phyloP scores from a whole-genome alignment of 2,888 invertebrate genomes.

The Heteromyza rotundicornis region DNA sequence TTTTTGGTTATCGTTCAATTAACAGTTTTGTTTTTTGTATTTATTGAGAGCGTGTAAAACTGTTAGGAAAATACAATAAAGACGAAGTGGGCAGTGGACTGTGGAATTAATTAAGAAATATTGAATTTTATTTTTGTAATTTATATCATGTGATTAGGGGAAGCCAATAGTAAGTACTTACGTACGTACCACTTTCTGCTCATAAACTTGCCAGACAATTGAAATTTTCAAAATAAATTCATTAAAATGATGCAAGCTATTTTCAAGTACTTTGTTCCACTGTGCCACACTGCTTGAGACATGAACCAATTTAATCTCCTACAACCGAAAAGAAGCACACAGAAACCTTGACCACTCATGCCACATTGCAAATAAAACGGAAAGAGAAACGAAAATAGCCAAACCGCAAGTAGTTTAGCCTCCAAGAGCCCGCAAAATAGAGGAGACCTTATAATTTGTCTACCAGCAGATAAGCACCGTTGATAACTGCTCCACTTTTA shows the following conservation, averaged over 20 bases:
- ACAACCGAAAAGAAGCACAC: not conserved
- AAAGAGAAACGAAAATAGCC: not conserved
- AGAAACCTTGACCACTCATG: not conserved
- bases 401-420: not conserved
- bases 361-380: not conserved
- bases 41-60: not conserved
- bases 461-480: not conserved
- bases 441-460: conserved; percentile 2
- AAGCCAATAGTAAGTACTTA: too few relatives aligned
- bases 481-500: not conserved
- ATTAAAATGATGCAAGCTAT: too few relatives aligned
- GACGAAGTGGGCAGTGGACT: not conserved
- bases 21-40: not conserved
- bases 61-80: not conserved
- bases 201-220: too few relatives aligned
- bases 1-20: too few relatives aligned
- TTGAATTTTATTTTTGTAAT: not conserved
- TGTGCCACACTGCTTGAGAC: not conserved
- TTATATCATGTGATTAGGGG: too few relatives aligned
- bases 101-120: too few relatives aligned
- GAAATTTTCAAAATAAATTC: too few relatives aligned
- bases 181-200: too few relatives aligned
- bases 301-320: not conserved
- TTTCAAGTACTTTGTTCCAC: not conserved
- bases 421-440: not conserved